Percentiles rank a stretch among this genome's conserved stretches.
Conservation (phyloP, 1,140 invertebrate species). For the Battus philenor region DNA sequence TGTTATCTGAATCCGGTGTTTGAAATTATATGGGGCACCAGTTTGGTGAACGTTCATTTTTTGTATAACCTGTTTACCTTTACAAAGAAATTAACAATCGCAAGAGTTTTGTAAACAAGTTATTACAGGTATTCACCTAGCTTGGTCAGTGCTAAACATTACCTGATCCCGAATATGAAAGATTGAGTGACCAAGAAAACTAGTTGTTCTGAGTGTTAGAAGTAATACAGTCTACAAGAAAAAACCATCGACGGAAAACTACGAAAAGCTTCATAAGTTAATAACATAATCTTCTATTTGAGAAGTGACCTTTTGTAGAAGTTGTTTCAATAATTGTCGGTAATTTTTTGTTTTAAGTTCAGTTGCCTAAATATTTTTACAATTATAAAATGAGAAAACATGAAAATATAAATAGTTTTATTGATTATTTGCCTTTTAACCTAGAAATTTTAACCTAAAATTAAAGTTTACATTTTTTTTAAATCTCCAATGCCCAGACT, state of each 20-base stretch:
- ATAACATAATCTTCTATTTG: constrained; percentile 19
- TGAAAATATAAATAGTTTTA: too few relatives aligned
- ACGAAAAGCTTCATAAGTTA: constrained; percentile 19
- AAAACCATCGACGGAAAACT: constrained; percentile 18
- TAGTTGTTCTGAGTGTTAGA: constrained; percentile 15
- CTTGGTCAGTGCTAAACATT: constrained; percentile 7
- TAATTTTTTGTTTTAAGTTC: too few relatives aligned
- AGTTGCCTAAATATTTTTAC: too few relatives aligned
- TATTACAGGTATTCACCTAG: constrained; percentile 15
- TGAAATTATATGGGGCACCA: background rate
- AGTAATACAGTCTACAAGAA: constrained; percentile 16
- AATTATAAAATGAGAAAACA: too few relatives aligned
- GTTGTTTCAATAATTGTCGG: constrained; percentile 18
- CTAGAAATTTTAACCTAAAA: too few relatives aligned
- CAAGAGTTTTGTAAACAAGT: constrained; percentile 17
- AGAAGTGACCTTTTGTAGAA: constrained; percentile 19
- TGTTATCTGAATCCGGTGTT: background rate
- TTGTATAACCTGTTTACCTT: background rate
- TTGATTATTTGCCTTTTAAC: too few relatives aligned
- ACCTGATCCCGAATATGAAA: constrained; percentile 19
- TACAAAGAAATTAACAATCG: constrained; percentile 1
- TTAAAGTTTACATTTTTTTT: too few relatives aligned
- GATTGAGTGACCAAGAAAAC: too few relatives aligned
- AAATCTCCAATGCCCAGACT: too few relatives aligned
- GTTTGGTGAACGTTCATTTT: background rate